Percentiles rank a stretch among this genome's conserved stretches.
Evolutionary conservation across 2,888 invertebrate species (phyloP).

Genomic region (Habrosyne pyritoides): DNA sequence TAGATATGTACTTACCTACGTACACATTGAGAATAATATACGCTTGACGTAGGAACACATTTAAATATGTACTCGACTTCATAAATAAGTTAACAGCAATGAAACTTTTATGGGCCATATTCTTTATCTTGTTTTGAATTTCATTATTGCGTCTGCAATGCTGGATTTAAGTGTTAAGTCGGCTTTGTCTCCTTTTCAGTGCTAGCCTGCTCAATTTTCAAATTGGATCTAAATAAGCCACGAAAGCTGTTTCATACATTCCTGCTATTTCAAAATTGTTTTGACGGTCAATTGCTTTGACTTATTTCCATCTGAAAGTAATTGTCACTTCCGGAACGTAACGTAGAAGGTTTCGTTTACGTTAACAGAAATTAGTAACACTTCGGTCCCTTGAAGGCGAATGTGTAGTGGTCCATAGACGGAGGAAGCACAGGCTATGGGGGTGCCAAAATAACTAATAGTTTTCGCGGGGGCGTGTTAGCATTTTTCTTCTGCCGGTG

Average conservation of each 20-base stretch:
- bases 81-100: conserved; percentile 80
- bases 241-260: conserved; percentile 12
- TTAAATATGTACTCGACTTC: conserved; percentile 73
- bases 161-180: conserved; percentile 63
- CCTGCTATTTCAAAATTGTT: background rate
- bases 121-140: conserved; percentile 80
- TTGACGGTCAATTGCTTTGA: background rate
- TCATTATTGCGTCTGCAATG: conserved; percentile 70
- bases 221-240: conserved; percentile 37
- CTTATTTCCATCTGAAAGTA: background rate
- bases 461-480: conserved; percentile 83
- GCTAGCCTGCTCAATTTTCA: conserved; percentile 33
- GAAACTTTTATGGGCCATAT: conserved; percentile 78
- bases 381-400: conserved; percentile 35
- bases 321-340: background rate
- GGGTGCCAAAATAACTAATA: conserved; percentile 84
- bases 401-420: conserved; percentile 69
- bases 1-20: background rate
- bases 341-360: background rate
- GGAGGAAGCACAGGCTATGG: conserved; percentile 63
- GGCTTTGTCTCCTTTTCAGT: conserved; percentile 23
- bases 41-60: conserved; percentile 54
- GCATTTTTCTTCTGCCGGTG: conserved; percentile 83
- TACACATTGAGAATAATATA: conserved; percentile 33
- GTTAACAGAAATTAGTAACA: conserved; percentile 14